Evolutionary conservation across 2,113 vertebrate species (phyloP), one percentile per base, ranked within the genome.

Genomic region (Amphiprion ocellaris): DNA sequence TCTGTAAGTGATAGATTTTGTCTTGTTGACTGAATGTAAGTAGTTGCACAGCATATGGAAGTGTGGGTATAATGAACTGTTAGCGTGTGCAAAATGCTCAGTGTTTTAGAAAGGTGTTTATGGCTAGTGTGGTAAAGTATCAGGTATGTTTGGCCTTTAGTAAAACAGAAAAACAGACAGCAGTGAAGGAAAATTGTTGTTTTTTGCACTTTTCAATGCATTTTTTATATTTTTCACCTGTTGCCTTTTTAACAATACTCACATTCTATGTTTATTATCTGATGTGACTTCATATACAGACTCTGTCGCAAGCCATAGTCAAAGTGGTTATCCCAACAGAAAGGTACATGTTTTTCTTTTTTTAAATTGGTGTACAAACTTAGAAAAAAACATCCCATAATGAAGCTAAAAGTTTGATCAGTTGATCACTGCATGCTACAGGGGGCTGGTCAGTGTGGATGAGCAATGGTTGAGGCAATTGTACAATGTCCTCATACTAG

Each of bases 311-410:
- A 99, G 98, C 98, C 98, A 99, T 99, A 99, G 98, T 99, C 98
- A 99, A 99, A 99, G 98, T 99, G 98, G 98, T 99, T 99, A 99
- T 99, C 98, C 98, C 98, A 99, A 99, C 98, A 99, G 98, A 99
- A 99, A 99, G 98, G 98, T 99, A 99, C 98, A 99, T 98, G 96
- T 98, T 99, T 96, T 99, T 97, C 96, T 96, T 98, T 97, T 97
- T 30, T 98, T 97, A 95, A 95, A 99, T 97, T 99, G 96, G 97
- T 97, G 94, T 97, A 90, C 96, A 97, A 97, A 97, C 95, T 96
- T 97, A 97, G 96, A 94, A 96, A 70, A 88, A 88, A 76, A 95
- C 91, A 94, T 97, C 98, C 97, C 97, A 96, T 97, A 95, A 88
- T 89, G 81, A 97, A 94, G 93, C 89, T 93, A 88, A 94, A 96